These are phyloP conservation scores for Tetraneura akinire DNA, from an alignment of 1,140 invertebrate species.

Conservation along the genomic window DNA sequence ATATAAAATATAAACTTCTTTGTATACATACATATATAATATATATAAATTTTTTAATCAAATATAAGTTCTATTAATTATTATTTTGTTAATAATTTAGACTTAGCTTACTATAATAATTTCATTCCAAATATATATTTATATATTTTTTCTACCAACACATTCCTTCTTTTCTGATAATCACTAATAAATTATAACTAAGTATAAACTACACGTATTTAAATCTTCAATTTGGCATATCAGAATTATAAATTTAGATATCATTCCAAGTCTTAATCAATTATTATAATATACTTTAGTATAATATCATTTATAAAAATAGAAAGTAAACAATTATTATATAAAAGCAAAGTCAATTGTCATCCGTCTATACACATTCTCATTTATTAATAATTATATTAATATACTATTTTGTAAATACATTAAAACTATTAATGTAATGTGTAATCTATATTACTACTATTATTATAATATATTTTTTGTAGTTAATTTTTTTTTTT, in stretches of 20 bases:
- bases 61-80: neutral
- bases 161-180: slow-evolving; percentile 1
- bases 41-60: neutral
- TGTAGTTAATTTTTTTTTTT: slow-evolving; percentile 29
- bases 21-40: neutral
- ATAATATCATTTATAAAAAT: neutral
- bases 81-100: neutral
- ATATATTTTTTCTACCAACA: slow-evolving; percentile 2
- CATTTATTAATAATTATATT: slow-evolving; percentile 4
- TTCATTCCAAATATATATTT: slow-evolving; percentile 5
- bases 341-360: slow-evolving; percentile 34
- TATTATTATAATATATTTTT: slow-evolving; percentile 5
- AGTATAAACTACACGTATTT: neutral
- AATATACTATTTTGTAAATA: slow-evolving; percentile 15
- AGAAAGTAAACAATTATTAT: slow-evolving; percentile 14
- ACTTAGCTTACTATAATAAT: neutral
- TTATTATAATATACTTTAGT: neutral
- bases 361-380: slow-evolving; percentile 32
- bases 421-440: slow-evolving; percentile 27
- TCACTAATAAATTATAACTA: neutral
- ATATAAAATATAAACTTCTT: neutral
- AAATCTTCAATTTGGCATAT: neutral
- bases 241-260: neutral
- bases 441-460: slow-evolving; percentile 23
- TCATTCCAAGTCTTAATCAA: neutral